These are phyloP conservation scores for Aspidiotus rigidus DNA, from an alignment of 2,888 invertebrate species.

Conservation along the genomic window DNA sequence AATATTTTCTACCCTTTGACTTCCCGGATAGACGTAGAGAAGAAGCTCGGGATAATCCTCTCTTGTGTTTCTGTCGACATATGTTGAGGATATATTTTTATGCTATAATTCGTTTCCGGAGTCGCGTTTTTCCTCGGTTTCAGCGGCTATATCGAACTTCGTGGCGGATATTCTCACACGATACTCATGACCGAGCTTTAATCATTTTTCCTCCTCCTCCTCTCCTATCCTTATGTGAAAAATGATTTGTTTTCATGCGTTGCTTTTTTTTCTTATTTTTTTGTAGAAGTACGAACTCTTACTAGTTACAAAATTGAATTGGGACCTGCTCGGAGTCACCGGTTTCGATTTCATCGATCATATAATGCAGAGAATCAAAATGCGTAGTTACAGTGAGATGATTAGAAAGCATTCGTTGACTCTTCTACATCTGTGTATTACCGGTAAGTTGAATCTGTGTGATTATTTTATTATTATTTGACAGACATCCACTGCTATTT, in stretches of 20 bases:
- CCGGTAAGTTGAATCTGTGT: conserved; percentile 51
- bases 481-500: too few relatives aligned
- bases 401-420: conserved; percentile 66
- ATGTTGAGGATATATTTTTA: conserved; percentile 14
- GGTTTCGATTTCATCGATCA: conserved; percentile 77
- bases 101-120: conserved; percentile 7
- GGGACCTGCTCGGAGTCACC: conserved; percentile 70
- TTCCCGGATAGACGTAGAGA: conserved; percentile 27
- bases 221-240: too few relatives aligned
- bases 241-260: too few relatives aligned
- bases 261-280: conserved; percentile 16
- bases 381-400: conserved; percentile 52
- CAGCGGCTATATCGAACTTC: neutral
- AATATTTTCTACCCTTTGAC: conserved; percentile 28
- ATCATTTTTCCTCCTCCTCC: conserved; percentile 10
- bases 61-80: neutral
- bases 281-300: conserved; percentile 68
- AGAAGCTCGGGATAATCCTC: conserved; percentile 21
- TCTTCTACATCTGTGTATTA: conserved; percentile 66
- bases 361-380: conserved; percentile 56
- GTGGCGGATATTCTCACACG: conserved; percentile 14
- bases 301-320: conserved; percentile 63
- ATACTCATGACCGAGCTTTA: neutral
- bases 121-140: conserved; percentile 5
- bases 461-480: conserved; percentile 37